phyloP scores from a whole-genome alignment of 2,888 invertebrate species.

The Cordylochernes scorpioides region DNA sequence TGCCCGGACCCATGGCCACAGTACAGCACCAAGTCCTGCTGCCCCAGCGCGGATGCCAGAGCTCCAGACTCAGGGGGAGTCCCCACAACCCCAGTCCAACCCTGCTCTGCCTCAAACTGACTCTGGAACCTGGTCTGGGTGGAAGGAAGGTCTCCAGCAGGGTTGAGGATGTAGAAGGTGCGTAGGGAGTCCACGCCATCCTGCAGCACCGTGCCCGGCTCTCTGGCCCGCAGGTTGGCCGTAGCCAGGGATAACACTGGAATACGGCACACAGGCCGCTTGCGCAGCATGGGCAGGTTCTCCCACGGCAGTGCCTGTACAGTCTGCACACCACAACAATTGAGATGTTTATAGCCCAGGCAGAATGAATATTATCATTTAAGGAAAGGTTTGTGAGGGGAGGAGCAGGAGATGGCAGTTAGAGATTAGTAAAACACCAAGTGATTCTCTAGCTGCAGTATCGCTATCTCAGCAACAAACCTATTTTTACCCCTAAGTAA shows the following conservation, averaged over 20 bases:
- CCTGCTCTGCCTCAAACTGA: conserved; percentile 20
- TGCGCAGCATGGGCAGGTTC: conserved; percentile 33
- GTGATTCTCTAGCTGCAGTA: too few relatives aligned
- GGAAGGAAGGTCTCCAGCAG: conserved; percentile 35
- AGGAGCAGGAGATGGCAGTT: too few relatives aligned
- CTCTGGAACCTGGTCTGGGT: conserved; percentile 33
- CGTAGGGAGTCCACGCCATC: conserved; percentile 30
- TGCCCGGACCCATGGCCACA: conserved; percentile 48
- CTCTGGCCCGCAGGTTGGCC: conserved; percentile 2
- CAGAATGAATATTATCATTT: too few relatives aligned
- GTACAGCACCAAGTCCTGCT: conserved; percentile 40
- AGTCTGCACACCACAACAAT: conserved; percentile 28
- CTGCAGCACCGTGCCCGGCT: conserved; percentile 2
- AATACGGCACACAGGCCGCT: conserved; percentile 42
- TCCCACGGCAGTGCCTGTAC: conserved; percentile 56
- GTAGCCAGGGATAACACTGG: conserved; percentile 29
- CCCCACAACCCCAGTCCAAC: conserved; percentile 35
- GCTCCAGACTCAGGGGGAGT: conserved; percentile 29
- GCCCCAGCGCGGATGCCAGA: conserved; percentile 30
- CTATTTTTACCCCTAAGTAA: too few relatives aligned
- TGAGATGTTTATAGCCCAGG: too few relatives aligned
- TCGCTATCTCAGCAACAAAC: too few relatives aligned
- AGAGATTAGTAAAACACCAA: too few relatives aligned
- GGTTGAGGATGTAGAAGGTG: conserved; percentile 37
- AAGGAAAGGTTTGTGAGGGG: too few relatives aligned